Base-by-base conservation (phyloP, 1,140 invertebrate genomes). In the Nylanderia fulva region DNA sequence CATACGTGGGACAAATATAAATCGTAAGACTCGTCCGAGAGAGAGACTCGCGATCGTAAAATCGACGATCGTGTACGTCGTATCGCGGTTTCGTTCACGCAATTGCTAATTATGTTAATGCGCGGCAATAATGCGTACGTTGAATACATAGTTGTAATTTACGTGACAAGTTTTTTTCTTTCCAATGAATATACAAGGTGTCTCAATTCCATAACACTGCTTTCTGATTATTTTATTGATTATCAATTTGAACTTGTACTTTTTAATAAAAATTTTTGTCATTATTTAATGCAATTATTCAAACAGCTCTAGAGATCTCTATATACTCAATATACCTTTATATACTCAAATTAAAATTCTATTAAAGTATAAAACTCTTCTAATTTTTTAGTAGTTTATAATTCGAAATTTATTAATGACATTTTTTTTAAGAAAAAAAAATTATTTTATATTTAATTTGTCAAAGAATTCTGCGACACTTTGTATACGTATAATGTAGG, bases 41-140 rank as follows among this genome's bases (percentile, higher is more conserved):
- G 8, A 18, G 27, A 48, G 9, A 42, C 39, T 66, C 42, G 42
- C 64, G 21, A 79, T 85, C 63, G 33, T 21, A n/a, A 29, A 80
- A 52, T 39, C 33, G 33, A 39, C 71, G 11, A 8, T 45, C 36
- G 39, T 11, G 21, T 61, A n/a, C 9, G 60, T 80, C 42, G 61
- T 52, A 21, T 66, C 45, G 52, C 24, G 64, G 13, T 69, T 69
- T 58, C 45, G 15, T 24, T 48, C 27, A 5, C 27, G 2, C 54
- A n/a, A 74, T 58, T 45, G 80, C 27, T 29, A 61, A 83, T 83
- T 83, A 75, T 24, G 56, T 7, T 75, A 75, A 83, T 75, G 36
- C 13, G 77, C 39, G 48, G 58, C 15, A n/a, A n/a, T n/a, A n/a
- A n/a, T n/a, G n/a, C n/a, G n/a, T 64, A 24, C 29, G 29, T 33